phyloP scores from a whole-genome alignment of 2,797 vertebrate genomes.

The Sphaeramia orbicularis region DNA sequence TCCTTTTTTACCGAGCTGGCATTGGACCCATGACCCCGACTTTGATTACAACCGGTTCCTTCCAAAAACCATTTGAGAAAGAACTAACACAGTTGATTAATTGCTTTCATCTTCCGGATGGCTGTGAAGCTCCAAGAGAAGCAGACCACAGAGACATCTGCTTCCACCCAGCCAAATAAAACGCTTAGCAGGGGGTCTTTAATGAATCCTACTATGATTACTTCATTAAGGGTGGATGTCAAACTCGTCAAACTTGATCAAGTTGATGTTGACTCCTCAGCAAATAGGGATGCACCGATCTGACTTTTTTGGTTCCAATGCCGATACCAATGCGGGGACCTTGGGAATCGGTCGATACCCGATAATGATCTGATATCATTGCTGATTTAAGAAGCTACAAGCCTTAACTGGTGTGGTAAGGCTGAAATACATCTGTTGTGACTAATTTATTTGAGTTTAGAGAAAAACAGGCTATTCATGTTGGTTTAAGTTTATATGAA shows the following conservation, averaged over 20 bases:
- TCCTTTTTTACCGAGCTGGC: slow-evolving; percentile 3
- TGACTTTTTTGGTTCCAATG: too few relatives aligned
- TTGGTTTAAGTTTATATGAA: too few relatives aligned
- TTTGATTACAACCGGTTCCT: slow-evolving; percentile 64
- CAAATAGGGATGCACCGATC: too few relatives aligned
- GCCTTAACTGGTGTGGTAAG: too few relatives aligned
- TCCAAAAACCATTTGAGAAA: slow-evolving; percentile 40
- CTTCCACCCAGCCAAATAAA: slow-evolving; percentile 37
- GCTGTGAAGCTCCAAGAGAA: slow-evolving; percentile 46
- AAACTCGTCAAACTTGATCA: slow-evolving; percentile 3
- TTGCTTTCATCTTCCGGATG: slow-evolving; percentile 68
- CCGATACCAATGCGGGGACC: too few relatives aligned
- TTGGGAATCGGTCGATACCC: too few relatives aligned
- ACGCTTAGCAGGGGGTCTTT: slow-evolving; percentile 47
- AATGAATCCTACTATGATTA: slow-evolving; percentile 42
- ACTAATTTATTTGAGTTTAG: too few relatives aligned
- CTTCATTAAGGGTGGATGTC: slow-evolving; percentile 40
- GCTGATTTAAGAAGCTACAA: too few relatives aligned
- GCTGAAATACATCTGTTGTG: too few relatives aligned
- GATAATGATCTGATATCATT: too few relatives aligned
- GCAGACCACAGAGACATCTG: slow-evolving; percentile 48
- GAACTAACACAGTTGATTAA: slow-evolving; percentile 34
- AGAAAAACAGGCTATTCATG: too few relatives aligned
- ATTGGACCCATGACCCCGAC: slow-evolving; percentile 40
- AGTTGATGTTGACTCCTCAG: slow-evolving; percentile 16